phyloP scores from a whole-genome alignment of 1,140 invertebrate species.

The Drosophila miranda region DNA sequence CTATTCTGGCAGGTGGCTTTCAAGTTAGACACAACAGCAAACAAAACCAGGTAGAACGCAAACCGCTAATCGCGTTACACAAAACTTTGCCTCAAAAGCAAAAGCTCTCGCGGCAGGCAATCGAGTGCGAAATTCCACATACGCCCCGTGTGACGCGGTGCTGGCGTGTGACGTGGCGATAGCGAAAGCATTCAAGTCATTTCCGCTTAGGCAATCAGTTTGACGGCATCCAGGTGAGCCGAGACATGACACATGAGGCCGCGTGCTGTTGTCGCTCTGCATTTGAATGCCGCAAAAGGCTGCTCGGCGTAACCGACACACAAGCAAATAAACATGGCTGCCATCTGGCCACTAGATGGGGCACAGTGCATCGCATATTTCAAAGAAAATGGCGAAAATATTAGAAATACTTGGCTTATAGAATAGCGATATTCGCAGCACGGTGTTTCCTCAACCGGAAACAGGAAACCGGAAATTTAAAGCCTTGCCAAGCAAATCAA shows the following conservation, averaged over 20 bases:
- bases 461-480: constrained; percentile 79
- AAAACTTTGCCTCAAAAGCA: constrained; percentile 57
- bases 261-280: constrained; percentile 51
- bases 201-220: constrained; percentile 76
- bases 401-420: not conserved
- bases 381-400: too few species aligned
- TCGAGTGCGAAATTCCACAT: constrained; percentile 79
- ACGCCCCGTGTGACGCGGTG: constrained; percentile 61
- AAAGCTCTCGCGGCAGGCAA: constrained; percentile 37
- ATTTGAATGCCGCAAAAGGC: constrained; percentile 74
- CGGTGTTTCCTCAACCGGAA: constrained; percentile 29
- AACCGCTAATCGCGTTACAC: constrained; percentile 79
- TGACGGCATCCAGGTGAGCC: constrained; percentile 44
- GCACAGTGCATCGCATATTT: constrained; percentile 2
- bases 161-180: constrained; percentile 35
- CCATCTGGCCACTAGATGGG: constrained; percentile 37
- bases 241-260: constrained; percentile 48
- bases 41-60: constrained; percentile 47
- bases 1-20: constrained; percentile 17
- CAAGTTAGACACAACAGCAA: constrained; percentile 61
- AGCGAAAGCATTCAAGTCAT: constrained; percentile 76
- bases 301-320: constrained; percentile 72
- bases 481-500: constrained; percentile 71
- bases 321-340: constrained; percentile 79
- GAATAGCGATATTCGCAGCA: not conserved